A percentile compares a stretch with the other conserved stretches of the same genome.
Evolutionary conservation across 2,797 vertebrate species (phyloP).

Genomic region (Emydoidea blandingii): DNA sequence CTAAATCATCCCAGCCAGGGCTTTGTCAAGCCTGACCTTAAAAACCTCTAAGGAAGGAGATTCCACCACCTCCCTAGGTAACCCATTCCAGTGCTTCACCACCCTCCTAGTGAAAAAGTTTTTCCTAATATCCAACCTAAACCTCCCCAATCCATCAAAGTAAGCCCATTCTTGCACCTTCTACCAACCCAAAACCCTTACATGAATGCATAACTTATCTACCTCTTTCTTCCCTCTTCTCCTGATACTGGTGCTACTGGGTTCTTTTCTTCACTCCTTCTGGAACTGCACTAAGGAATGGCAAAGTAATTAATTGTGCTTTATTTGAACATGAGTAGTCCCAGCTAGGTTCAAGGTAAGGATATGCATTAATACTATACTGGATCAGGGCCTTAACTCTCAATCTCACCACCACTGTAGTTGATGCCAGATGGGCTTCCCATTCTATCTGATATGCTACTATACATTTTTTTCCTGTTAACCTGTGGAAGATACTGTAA

Average conservation of each 20-base stretch:
- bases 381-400: accelerated
- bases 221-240: background rate
- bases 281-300: background rate
- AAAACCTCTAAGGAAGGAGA: too few species aligned
- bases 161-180: background rate
- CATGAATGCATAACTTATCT: background rate
- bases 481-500: background rate
- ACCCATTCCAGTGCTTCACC: too few species aligned
- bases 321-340: background rate
- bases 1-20: too few species aligned
- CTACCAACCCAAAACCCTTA: background rate
- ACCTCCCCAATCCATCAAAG: background rate
- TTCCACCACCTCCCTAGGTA: too few species aligned
- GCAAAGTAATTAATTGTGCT: accelerated
- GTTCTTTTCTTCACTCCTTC: background rate
- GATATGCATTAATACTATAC: background rate
- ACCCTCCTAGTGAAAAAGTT: too few species aligned
- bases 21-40: too few species aligned
- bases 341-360: background rate
- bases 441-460: background rate
- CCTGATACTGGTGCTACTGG: background rate
- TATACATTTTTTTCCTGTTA: background rate
- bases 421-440: background rate
- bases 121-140: too few species aligned
- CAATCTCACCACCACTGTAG: background rate